Evolutionary conservation across 2,797 vertebrate species (phyloP).

Genomic region (Pampus argenteus): DNA sequence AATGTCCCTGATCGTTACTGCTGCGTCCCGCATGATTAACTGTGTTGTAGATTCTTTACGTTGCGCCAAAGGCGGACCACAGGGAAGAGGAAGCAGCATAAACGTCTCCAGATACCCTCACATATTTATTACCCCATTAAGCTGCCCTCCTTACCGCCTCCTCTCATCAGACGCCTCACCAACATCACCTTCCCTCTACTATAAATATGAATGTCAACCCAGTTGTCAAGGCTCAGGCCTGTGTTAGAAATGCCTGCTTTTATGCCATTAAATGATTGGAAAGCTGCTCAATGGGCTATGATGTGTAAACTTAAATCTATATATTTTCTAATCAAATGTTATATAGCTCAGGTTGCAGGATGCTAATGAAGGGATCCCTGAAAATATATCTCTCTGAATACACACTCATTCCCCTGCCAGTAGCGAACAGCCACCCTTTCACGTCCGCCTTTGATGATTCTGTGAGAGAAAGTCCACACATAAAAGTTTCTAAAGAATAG

Average conservation of each 20-base stretch:
- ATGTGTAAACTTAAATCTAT: constrained; percentile 46
- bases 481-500: constrained; percentile 48
- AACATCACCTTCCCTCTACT: neutral
- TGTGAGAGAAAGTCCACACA: constrained; percentile 36
- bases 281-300: constrained; percentile 64
- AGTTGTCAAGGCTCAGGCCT: constrained; percentile 36
- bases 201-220: constrained; percentile 65
- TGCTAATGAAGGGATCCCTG: constrained; percentile 37
- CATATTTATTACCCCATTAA: constrained; percentile 78
- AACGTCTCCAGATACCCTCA: constrained; percentile 66
- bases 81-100: constrained; percentile 29
- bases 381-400: constrained; percentile 1
- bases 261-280: constrained; percentile 62
- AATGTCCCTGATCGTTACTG: constrained; percentile 46
- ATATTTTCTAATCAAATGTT: constrained; percentile 34
- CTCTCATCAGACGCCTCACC: constrained; percentile 12
- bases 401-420: neutral
- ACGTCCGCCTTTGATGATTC: constrained; percentile 57
- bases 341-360: constrained; percentile 6
- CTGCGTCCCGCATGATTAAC: constrained; percentile 53
- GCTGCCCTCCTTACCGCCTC: constrained; percentile 31
- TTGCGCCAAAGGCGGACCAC: constrained; percentile 12
- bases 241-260: constrained; percentile 47
- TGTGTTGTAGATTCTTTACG: constrained; percentile 52
- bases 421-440: constrained; percentile 27